Conservation (phyloP, 2,888 invertebrate genomes). For the Eumacrocentrus americanus region DNA sequence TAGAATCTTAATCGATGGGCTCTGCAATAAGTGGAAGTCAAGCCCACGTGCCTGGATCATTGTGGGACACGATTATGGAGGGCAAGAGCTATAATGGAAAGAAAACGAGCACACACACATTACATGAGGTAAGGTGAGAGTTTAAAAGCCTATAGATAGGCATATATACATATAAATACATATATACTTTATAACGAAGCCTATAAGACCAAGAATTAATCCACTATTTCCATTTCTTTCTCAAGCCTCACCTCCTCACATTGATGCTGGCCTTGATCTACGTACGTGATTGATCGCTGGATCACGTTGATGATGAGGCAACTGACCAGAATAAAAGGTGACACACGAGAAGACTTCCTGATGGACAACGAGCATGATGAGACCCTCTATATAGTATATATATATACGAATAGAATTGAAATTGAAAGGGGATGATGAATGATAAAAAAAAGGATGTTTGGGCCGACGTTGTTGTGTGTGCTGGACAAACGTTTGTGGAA, state of each 20-base stretch:
- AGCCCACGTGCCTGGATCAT: constrained; percentile 7
- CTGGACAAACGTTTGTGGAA: neutral
- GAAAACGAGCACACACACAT: neutral
- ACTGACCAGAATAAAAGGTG: neutral
- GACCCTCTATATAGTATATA: no score
- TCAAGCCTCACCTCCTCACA: neutral
- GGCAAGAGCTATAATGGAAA: neutral
- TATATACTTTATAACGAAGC: neutral
- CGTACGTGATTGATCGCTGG: neutral
- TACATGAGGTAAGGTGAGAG: no score
- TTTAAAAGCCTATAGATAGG: neutral
- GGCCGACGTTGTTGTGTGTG: neutral
- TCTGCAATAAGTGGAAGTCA: neutral
- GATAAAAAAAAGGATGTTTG: neutral
- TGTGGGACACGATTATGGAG: neutral
- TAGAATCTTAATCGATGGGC: neutral
- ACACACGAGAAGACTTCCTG: neutral
- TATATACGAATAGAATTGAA: no score
- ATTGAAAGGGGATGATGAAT: neutral
- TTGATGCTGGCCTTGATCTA: neutral
- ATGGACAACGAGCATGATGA: no score
- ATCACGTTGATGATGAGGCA: neutral
- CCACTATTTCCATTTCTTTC: neutral
- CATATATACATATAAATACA: no score
- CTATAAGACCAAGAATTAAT: neutral